Base-by-base conservation (phyloP, 2,888 invertebrate genomes). In the Ophion slaviceki region DNA sequence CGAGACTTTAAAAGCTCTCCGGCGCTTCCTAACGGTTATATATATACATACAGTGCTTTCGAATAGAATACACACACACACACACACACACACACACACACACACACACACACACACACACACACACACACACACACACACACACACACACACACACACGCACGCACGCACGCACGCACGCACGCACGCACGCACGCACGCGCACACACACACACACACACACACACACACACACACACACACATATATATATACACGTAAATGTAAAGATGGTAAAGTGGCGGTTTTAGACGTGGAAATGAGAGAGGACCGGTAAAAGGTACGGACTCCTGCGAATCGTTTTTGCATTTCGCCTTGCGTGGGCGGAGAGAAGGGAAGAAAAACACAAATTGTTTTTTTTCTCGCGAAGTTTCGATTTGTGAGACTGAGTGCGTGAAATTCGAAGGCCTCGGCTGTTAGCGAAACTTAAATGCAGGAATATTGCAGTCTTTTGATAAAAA, bases 1-100 rank as follows among this genome's bases (percentile, higher is more conserved):
- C 57, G 59, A 66, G 67, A 24, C 76, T 59, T 71, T 85, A 76
- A 85, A 85, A 85, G 79, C 82, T 76, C 79, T 71, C 66, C 28
- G 75, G 32, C 28, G 28, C 68, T 74, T 64, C 64, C 14, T 20
- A n/a, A 11, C 66, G n/a, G 10, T 47, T 36, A 53, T 24, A 47
- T 77, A 67, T 66, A 66, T 62, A 28, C 28, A 66, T 11, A 36
- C n/a, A 66, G 66, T 17, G 53, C 53, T 53, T 53, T 17, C 17
- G 53, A 53, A 17, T 53, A 53, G 1, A 24, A 45, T 75, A 40
- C 59, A 40, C 59, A 24, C 8, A 24, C 24, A 24, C 24, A 24
- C 24, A 24, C 24, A 24, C 24, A 24, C 24, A 24, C 24, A 24
- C 24, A 24, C 24, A 24, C 24, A 24, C 24, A 24, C 24, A 24